Evolutionary conservation across 1,140 invertebrate species (phyloP).

Genomic region (Leptestheria dahalacensis): DNA sequence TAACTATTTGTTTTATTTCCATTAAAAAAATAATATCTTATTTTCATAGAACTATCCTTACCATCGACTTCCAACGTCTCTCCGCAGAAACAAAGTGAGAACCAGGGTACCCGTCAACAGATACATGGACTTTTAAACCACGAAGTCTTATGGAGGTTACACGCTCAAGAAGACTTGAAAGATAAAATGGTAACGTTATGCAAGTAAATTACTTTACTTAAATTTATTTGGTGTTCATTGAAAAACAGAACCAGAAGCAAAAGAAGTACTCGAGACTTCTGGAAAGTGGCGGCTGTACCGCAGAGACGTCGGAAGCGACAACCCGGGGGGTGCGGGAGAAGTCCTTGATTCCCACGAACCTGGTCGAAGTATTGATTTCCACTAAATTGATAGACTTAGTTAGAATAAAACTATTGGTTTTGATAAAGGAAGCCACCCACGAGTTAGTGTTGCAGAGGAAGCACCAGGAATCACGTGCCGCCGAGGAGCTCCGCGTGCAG

Average conservation of each 20-base stretch:
- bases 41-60: no score
- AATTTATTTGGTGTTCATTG: not conserved
- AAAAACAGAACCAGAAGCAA: not conserved
- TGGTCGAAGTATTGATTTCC: not conserved
- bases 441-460: not conserved
- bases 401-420: not conserved
- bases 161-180: not conserved
- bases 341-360: not conserved
- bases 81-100: no score
- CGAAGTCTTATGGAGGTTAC: no score
- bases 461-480: not conserved
- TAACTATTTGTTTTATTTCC: no score
- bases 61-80: no score
- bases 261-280: not conserved
- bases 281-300: not conserved
- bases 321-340: not conserved
- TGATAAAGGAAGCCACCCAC: not conserved
- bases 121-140: no score
- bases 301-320: not conserved
- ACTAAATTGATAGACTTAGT: not conserved
- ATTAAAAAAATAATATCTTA: no score
- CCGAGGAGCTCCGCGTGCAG: not conserved
- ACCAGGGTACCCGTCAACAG: no score
- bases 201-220: not conserved
- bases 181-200: not conserved